phyloP scores from a whole-genome alignment of 2,113 vertebrate genomes.

The Nannobrachium achirus region DNA sequence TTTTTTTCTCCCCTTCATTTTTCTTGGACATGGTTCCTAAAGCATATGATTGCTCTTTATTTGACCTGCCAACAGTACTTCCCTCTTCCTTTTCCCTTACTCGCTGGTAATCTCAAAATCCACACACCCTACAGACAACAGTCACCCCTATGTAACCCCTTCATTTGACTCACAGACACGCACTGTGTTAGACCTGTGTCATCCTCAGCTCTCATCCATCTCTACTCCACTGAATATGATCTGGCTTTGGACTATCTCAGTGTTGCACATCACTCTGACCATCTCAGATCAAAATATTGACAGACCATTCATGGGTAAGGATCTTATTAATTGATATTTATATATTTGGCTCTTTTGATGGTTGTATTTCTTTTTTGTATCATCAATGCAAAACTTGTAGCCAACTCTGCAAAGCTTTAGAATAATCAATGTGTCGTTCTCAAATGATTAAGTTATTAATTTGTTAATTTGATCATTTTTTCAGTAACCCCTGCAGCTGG shows the following conservation, averaged over 20 bases:
- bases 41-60: conserved; percentile 55
- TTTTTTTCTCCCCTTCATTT: conserved; percentile 12
- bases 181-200: conserved; percentile 27
- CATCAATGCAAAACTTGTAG: background rate
- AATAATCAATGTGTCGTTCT: background rate
- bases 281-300: conserved; percentile 30
- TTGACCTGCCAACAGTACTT: conserved; percentile 57
- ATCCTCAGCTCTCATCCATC: background rate
- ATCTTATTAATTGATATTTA: background rate
- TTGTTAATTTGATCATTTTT: conserved; percentile 4
- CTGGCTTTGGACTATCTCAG: conserved; percentile 42
- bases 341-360: too few species aligned
- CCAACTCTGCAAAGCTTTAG: background rate
- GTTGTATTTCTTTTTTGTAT: background rate
- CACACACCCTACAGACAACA: conserved; percentile 47
- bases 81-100: conserved; percentile 76
- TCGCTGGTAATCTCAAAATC: conserved; percentile 50
- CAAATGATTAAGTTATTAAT: background rate
- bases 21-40: conserved; percentile 38
- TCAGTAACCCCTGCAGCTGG: conserved; percentile 64
- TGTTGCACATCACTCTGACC: conserved; percentile 33
- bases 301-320: conserved; percentile 54
- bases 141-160: conserved; percentile 71
- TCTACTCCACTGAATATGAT: conserved; percentile 47
- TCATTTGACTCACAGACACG: conserved; percentile 44